Evolutionary conservation across 37 sponge, comb jelly and placozoan genomes (phyloP), one percentile per base, ranked within the genome.

Genomic region (Aplysina aerophoba): DNA sequence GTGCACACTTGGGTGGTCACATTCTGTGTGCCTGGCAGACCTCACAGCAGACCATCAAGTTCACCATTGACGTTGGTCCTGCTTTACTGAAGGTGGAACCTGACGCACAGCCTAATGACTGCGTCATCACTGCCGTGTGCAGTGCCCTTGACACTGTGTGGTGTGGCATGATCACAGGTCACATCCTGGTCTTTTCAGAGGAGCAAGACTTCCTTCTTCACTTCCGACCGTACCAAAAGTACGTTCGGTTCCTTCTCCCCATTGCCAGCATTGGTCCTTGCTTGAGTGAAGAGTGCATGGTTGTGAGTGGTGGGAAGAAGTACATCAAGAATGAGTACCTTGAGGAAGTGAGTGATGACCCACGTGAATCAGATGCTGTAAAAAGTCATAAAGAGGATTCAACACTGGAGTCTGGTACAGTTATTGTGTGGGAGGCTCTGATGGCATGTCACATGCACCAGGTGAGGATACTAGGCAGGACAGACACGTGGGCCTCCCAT

Each of bases 371-470:
- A 75, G 79, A 37, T 54, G 31, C 36, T 38, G 36, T 20, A 6
- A 28, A 4, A 0, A 54, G 36, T 0, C 11, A 4, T 30, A 39
- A 31, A 12, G 77, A 75, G 16, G 22, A 36, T 12, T 59, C n/a
- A 27, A 20, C 69, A 19, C 66, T 66, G 22, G 54, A 44, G 20
- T 41, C 85, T 59, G 94, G 94, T 50, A 72, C 83, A 6, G 50
- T 90, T 0, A 59, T 94, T 0, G 37, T 94, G 40, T 94, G 88
- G 88, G 94, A 94, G 37, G 94, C 91, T 0, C 89, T 62, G 79
- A 53, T 44, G 12, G 69, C 91, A 24, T 81, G 77, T 75, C 83
- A 81, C 57, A 79, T 78, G 33, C 61, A 87, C 11, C 94, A 94
- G 84, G 83, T 94, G 39, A 61, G 39, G 36, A 63, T 63, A 36